Conservation (phyloP, 2,888 invertebrate genomes). For the Nomada fabriciana region DNA sequence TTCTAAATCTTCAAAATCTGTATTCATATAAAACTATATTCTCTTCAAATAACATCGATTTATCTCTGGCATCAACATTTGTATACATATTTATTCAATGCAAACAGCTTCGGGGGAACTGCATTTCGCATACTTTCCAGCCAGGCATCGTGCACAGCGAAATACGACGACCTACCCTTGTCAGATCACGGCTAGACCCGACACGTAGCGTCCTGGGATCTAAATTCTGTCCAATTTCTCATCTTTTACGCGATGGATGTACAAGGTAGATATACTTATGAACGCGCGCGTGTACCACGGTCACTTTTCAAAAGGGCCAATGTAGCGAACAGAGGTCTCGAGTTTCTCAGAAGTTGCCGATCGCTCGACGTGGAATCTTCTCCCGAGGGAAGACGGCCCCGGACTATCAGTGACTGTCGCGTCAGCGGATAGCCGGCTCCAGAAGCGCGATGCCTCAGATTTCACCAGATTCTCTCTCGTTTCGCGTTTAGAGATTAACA, state of each 20-base stretch:
- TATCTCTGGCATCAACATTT: too few species aligned
- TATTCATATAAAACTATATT: too few species aligned
- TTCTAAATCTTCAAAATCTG: too few species aligned
- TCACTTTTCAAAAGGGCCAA: slow-evolving; percentile 8
- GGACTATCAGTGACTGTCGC: slow-evolving; percentile 58
- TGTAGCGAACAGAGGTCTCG: slow-evolving; percentile 20
- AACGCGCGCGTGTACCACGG: neutral
- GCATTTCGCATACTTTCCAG: neutral
- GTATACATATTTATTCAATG: too few species aligned
- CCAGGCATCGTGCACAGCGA: neutral
- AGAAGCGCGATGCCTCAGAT: slow-evolving; percentile 56
- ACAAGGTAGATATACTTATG: neutral
- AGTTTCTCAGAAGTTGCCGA: slow-evolving; percentile 44
- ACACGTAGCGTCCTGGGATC: neutral
- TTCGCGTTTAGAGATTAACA: slow-evolving; percentile 64
- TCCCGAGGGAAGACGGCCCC: slow-evolving; percentile 59
- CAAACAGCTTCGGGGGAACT: neutral
- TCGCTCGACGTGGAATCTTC: slow-evolving; percentile 62
- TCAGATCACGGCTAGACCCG: neutral
- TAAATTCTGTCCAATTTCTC: slow-evolving; percentile 18
- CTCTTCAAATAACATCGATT: too few species aligned
- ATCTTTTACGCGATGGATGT: neutral
- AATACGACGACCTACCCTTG: neutral
- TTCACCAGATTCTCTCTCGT: slow-evolving; percentile 61
- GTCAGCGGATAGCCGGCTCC: slow-evolving; percentile 71